Base-by-base conservation (phyloP, 2,113 vertebrate genomes). In the Motacilla tschutschensis region DNA sequence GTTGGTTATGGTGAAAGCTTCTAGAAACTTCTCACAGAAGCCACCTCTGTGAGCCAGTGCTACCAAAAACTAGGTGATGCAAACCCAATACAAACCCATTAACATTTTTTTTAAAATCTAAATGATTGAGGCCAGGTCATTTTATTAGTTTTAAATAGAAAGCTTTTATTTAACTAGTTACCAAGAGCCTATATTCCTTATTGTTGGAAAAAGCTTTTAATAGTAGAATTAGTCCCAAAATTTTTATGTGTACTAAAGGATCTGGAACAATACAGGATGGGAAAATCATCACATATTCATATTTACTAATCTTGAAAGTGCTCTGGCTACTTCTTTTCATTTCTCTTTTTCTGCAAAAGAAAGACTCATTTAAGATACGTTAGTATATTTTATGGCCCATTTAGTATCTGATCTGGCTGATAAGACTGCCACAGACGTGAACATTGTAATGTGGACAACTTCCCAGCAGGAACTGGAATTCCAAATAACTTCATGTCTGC, bases 311-410 rank as follows among this genome's bases (percentile, higher is more conserved):
- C 17, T 67, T 69, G 36, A 67, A 89, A 55, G 11, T 22, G 7
- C 4, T n/a, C 83, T 89, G 35, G 5, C 4, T 87, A 59, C 65
- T 91, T n/a, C 7, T 60, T 79, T 91, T 54, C 14, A 14, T 66
- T 24, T 50, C 7, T 62, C 8, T 69, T 87, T 66, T 91, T 76
- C 41, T 79, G 35, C 10, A 85, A 58, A 74, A 93, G 25, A 29
- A 74, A 93, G 25, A 29, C 20, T 18, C 67, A 18, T 58, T 38
- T 86, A 79, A 84, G 33, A 57, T 46, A 77, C n/a, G 17, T 50
- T 69, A 77, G 64, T 58, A 20, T 60, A 72, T 76, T 89, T 89
- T 91, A 83, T 87, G 72, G 36, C 10, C 71, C 91, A 85, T 93
- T 95, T 89, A 86, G 35, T 75, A 50, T 80, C 67, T 80, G 62